Percentiles rank a stretch among this genome's conserved stretches.
These are phyloP conservation scores for Peromyscus polionotus DNA, from an alignment of 2,113 vertebrate genomes.

Conservation along the genomic window DNA sequence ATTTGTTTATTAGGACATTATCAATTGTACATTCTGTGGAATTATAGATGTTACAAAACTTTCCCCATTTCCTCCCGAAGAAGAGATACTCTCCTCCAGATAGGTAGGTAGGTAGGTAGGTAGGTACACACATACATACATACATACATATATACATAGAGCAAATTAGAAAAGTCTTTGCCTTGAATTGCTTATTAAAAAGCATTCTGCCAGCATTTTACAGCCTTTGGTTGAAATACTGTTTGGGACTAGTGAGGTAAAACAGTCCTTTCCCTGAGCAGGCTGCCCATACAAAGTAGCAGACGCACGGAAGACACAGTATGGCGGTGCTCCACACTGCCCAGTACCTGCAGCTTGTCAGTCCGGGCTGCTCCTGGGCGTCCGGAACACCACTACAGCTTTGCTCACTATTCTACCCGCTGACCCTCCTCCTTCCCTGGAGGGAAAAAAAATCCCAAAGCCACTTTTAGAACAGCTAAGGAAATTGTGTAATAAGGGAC, in stretches of 20 bases:
- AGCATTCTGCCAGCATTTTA: background rate
- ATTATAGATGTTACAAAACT: background rate
- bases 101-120: background rate
- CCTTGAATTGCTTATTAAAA: background rate
- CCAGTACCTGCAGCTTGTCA: background rate
- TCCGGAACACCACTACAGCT: background rate
- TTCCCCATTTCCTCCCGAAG: background rate
- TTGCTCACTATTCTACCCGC: conserved; percentile 9
- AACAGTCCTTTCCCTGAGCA: background rate
- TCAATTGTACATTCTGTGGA: background rate
- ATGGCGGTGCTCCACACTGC: background rate
- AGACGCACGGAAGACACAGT: background rate
- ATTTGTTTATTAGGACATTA: background rate
- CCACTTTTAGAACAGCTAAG: conserved; percentile 71
- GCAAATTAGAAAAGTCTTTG: background rate
- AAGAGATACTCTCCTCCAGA: background rate
- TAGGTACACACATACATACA: too few relatives aligned
- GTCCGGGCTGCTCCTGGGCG: background rate
- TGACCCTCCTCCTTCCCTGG: conserved; percentile 44
- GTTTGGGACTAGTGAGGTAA: background rate
- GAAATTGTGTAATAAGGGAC: conserved; percentile 63
- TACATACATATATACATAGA: background rate
- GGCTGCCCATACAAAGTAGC: background rate
- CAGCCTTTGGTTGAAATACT: background rate
- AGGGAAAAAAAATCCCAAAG: conserved; percentile 20